A percentile compares a stretch with the other conserved stretches of the same genome.
Conservation (phyloP, 2,797 vertebrate genomes). For the Epinephelus malabaricus region DNA sequence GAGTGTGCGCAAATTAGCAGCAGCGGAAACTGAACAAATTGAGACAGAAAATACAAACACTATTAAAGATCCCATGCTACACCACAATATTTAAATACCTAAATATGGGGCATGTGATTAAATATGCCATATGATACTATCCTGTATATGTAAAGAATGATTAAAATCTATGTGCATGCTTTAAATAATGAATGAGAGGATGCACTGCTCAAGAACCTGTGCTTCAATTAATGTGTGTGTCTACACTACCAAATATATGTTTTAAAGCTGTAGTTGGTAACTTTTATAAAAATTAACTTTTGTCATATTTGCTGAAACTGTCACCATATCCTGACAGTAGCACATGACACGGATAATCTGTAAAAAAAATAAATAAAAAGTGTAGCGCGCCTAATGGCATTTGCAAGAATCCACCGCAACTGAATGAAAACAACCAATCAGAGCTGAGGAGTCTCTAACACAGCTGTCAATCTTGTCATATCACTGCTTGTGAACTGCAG, state of each 20-base stretch:
- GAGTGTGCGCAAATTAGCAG: constrained; percentile 37
- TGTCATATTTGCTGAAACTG: no score
- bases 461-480: no score
- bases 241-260: neutral
- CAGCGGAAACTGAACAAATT: constrained; percentile 41
- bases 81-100: neutral
- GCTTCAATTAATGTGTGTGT: no score
- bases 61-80: neutral
- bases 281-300: no score
- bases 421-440: no score
- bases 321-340: no score
- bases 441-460: no score
- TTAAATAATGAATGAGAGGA: neutral
- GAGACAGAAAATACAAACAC: neutral
- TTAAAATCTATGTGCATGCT: neutral
- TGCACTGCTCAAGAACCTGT: neutral
- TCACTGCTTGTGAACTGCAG: no score
- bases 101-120: constrained; percentile 22
- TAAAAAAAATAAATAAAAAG: no score
- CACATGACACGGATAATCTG: no score
- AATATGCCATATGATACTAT: constrained; percentile 15
- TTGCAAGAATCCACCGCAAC: no score
- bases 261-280: neutral
- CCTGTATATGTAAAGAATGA: constrained; percentile 2
- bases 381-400: no score